Evolutionary conservation across 2,797 vertebrate genomes (phyloP).

Genomic region (Phataginus tetradactyla): DNA sequence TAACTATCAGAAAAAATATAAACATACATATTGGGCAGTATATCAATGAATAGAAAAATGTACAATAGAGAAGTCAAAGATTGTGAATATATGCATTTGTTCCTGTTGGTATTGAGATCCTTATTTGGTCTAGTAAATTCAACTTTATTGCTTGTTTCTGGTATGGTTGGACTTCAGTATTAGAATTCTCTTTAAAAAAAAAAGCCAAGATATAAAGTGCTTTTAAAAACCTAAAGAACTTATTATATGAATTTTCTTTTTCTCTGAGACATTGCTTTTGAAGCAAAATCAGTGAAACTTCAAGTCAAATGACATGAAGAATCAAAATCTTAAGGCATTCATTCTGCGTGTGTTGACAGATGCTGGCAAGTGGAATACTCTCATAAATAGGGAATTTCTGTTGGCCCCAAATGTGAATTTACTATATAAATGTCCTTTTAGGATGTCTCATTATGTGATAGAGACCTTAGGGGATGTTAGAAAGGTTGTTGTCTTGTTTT

Average conservation of each 20-base stretch:
- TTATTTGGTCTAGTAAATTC: conserved; percentile 33
- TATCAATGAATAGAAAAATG: not conserved
- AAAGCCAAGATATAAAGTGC: conserved; percentile 33
- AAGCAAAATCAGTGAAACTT: conserved; percentile 45
- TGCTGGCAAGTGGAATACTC: not conserved
- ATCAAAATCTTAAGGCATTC: conserved; percentile 38
- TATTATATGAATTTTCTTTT: conserved; percentile 55
- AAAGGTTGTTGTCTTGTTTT: conserved; percentile 36
- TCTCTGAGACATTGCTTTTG: conserved; percentile 41
- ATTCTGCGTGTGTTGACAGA: not conserved
- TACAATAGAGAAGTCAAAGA: not conserved
- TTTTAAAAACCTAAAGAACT: conserved; percentile 31
- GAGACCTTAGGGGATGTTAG: conserved; percentile 12
- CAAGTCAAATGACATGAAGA: conserved; percentile 5
- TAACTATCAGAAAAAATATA: conserved; percentile 22
- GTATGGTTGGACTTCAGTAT: not conserved
- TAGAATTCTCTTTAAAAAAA: conserved; percentile 21
- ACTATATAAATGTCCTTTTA: conserved; percentile 38
- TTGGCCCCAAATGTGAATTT: conserved; percentile 35
- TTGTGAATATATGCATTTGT: not conserved
- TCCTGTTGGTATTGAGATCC: not conserved
- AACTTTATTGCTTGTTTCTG: conserved; percentile 37
- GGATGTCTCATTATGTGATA: conserved; percentile 35
- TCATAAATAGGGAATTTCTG: not conserved
- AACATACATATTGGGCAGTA: not conserved